These are phyloP conservation scores for Desmophyllum pertusum DNA, from an alignment of 92 coral and sea anemone species.

Conservation along the genomic window DNA sequence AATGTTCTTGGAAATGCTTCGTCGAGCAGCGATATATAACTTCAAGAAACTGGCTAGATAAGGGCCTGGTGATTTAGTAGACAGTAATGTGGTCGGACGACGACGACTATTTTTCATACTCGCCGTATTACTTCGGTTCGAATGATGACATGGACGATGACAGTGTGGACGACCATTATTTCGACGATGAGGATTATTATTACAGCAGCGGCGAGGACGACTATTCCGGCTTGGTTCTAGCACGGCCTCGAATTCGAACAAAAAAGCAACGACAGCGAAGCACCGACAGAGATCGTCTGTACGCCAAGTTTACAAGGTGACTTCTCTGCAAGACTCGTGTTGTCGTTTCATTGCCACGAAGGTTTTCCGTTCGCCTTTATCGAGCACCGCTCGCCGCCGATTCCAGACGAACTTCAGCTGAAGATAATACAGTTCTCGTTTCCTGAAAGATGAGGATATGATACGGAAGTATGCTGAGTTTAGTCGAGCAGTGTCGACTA, in stretches of 20 bases:
- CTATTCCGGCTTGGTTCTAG: neutral
- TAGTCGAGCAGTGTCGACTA: conserved; percentile 63
- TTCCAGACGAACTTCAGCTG: conserved; percentile 90
- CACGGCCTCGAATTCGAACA: neutral
- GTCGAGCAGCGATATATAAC: too few species aligned
- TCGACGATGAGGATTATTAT: conserved; percentile 2
- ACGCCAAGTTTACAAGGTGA: conserved; percentile 17
- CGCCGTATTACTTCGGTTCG: conserved; percentile 23
- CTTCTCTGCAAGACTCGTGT: conserved; percentile 74
- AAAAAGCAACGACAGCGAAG: neutral
- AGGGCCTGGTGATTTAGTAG: neutral
- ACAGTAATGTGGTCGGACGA: conserved; percentile 38
- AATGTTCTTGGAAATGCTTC: too few species aligned
- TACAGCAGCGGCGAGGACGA: conserved; percentile 23
- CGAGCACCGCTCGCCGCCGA: conserved; percentile 87
- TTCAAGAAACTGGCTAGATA: too few species aligned
- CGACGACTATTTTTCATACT: conserved; percentile 9
- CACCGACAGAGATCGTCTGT: neutral
- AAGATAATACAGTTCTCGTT: conserved; percentile 83
- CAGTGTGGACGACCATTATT: neutral
- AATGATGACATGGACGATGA: conserved; percentile 1
- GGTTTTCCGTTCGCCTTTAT: conserved; percentile 90
- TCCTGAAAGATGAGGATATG: conserved; percentile 78
- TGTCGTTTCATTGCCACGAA: conserved; percentile 72
- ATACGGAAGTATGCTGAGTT: conserved; percentile 78